A percentile compares a stretch with the other conserved stretches of the same genome.
Evolutionary conservation across 2,113 vertebrate species (phyloP).

Genomic region (Coptodon bakossiorum): DNA sequence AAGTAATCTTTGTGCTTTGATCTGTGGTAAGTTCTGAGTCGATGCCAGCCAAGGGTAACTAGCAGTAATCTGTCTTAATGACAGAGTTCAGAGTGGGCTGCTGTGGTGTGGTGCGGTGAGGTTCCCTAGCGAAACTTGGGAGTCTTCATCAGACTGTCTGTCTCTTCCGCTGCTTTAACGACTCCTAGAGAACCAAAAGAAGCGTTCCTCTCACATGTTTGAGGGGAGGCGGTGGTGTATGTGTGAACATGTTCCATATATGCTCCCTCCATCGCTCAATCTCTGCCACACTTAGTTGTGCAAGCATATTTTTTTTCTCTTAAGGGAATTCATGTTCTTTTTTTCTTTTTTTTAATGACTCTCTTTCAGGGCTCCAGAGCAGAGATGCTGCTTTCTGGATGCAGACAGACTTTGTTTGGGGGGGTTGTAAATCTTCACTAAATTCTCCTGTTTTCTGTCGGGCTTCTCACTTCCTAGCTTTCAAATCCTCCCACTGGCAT

Average conservation of each 20-base stretch:
- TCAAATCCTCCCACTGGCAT: constrained; percentile 36
- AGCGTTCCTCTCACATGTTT: neutral
- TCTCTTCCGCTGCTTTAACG: constrained; percentile 24
- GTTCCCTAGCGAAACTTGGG: neutral
- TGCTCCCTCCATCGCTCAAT: neutral
- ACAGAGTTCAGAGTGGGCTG: constrained; percentile 41
- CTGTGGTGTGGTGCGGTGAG: constrained; percentile 31
- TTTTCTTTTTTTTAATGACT: neutral
- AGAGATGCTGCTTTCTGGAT: neutral
- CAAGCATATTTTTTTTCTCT: neutral
- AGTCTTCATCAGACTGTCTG: constrained; percentile 45
- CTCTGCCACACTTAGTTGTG: neutral
- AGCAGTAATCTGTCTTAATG: constrained; percentile 45
- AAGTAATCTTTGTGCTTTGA: constrained; percentile 3
- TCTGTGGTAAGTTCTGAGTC: constrained; percentile 23
- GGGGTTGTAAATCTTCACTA: neutral
- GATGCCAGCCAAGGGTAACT: neutral
- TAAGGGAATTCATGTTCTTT: neutral
- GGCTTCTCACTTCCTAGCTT: neutral
- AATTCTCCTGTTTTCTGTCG: neutral
- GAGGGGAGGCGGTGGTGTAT: neutral
- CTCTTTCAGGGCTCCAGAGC: neutral
- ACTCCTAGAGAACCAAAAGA: neutral
- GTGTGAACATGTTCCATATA: neutral
- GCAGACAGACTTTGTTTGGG: neutral